Conservation (phyloP, 2,113 vertebrate genomes). For the Tachuris rubrigastra region DNA sequence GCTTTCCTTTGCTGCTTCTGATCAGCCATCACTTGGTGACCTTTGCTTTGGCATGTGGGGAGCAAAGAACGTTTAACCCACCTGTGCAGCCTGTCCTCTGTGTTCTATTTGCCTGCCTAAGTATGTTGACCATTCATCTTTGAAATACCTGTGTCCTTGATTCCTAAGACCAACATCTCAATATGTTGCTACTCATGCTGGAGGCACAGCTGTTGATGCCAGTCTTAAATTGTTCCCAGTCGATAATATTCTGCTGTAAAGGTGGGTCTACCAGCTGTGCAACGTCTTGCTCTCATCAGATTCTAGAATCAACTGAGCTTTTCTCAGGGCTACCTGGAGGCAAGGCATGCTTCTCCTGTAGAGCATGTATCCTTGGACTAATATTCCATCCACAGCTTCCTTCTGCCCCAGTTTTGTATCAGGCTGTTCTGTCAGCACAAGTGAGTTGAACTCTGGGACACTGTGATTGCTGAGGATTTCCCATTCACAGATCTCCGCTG, state of each 20-base stretch:
- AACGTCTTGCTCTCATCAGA: neutral
- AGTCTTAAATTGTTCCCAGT: neutral
- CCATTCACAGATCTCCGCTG: neutral
- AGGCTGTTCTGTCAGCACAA: neutral
- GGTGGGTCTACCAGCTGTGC: neutral
- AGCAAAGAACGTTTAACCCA: neutral
- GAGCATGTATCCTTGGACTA: neutral
- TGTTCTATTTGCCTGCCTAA: neutral
- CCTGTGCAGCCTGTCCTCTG: neutral
- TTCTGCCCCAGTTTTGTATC: neutral
- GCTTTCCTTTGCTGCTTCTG: neutral
- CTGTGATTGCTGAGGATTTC: neutral
- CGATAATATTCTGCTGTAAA: neutral
- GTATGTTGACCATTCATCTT: neutral
- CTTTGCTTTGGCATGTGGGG: neutral
- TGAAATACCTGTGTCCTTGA: neutral
- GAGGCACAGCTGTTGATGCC: neutral
- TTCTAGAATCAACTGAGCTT: neutral
- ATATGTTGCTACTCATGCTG: neutral
- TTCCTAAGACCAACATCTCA: neutral
- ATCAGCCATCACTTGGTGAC: neutral
- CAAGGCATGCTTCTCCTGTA: neutral
- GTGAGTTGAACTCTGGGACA: neutral
- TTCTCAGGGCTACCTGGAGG: neutral
- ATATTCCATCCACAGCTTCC: neutral